phyloP scores from a whole-genome alignment of 1,140 invertebrate species.

The Scaptomyza graminum region DNA sequence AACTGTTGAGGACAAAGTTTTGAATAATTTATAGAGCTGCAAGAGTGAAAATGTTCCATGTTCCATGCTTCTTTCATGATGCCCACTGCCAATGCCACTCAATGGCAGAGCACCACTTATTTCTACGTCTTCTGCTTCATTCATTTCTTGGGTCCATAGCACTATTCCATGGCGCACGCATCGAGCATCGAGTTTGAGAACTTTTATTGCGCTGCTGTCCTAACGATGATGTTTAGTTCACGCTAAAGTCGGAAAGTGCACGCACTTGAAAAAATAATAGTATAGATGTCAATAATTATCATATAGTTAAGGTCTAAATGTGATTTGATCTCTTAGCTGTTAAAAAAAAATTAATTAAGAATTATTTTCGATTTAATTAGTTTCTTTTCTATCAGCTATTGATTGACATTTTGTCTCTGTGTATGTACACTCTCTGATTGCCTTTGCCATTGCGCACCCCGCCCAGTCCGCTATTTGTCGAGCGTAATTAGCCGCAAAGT shows the following conservation, averaged over 20 bases:
- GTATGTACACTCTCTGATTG: neutral
- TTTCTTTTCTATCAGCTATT: neutral
- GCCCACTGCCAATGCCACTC: conserved; percentile 44
- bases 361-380: too few relatives aligned
- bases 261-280: conserved; percentile 4
- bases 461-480: conserved; percentile 37
- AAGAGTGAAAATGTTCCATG: conserved; percentile 15
- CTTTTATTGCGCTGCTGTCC: conserved; percentile 27
- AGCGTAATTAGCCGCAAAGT: conserved; percentile 72
- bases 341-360: too few relatives aligned
- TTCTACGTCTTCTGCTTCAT: neutral
- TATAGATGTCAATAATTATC: too few relatives aligned
- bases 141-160: too few relatives aligned
- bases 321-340: too few relatives aligned
- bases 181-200: conserved; percentile 3
- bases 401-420: neutral
- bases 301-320: too few relatives aligned
- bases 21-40: conserved; percentile 69
- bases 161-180: conserved; percentile 12
- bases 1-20: conserved; percentile 59
- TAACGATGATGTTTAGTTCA: conserved; percentile 49
- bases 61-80: neutral
- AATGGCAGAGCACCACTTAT: conserved; percentile 22
- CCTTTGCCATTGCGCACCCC: neutral
- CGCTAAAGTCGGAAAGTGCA: conserved; percentile 1